Base-by-base conservation (phyloP, 2,888 invertebrate genomes). In the Phlogophora meticulosa region DNA sequence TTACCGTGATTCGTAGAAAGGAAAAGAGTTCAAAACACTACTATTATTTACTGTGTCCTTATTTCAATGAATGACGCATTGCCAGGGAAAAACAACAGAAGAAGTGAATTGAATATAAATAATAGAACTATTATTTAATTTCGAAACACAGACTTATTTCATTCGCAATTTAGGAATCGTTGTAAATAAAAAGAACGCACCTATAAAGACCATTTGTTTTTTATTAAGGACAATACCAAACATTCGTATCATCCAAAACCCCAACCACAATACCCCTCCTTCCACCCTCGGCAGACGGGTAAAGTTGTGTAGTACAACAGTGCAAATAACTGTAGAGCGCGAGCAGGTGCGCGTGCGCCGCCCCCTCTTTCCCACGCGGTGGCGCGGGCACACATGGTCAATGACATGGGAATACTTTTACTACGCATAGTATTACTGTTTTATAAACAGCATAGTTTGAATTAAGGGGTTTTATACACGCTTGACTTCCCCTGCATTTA, bases 311-410 rank as follows among this genome's bases (percentile, higher is more conserved):
- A 28, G 7, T 13, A 28, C 15, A n/a, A 36, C 46, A 58, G 22
- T 67, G 72, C 72, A 58, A 80, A 78, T 76, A 75, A 64, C 49
- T 64, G 60, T 79, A 60, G 61, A 32, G 15, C 48, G 13, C 10
- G 9, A 46, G 49, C 76, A 79, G 76, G 76, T 79, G 76, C 79
- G 76, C 61, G 46, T 28, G 65, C 76, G 61, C 40, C 70, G 40
- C 58, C 64, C 78, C 61, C 61, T 45, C 51, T 22, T 80, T 80
- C 79, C 75, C 79, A 80, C 79, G 78, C 57, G 20, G n/a, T 15
- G 11, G 20, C 22, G 20, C 24, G 15, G 9, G 34, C 69, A 56
- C 70, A 72, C 76, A 68, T 72, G 71, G 57, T 68, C 52, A 38
- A 1, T 49, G 38, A 43, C 70, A 74, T 52, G 71, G 51, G 75